Base-by-base conservation (phyloP, 2,888 invertebrate genomes). In the Stratiomys singularior region DNA sequence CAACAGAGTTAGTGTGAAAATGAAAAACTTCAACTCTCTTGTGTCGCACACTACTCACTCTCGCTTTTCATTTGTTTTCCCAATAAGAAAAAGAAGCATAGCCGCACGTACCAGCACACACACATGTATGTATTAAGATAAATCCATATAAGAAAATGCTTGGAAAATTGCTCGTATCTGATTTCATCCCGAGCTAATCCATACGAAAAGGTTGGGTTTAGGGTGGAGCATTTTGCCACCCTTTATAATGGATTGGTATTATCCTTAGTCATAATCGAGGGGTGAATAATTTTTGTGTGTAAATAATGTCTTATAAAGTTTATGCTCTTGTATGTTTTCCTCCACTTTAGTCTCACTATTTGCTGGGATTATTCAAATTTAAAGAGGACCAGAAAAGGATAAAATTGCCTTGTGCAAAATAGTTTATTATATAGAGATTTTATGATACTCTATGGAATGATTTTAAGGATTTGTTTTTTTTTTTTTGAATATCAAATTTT, bases 221-320 rank as follows among this genome's bases (percentile, higher is more conserved):
- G 37, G 37, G 37, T 5, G 37, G 37, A 37, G 18, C 52, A 52
- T 52, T 52, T 9, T 52, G 18, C 15, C 52, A n/a, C 52, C 52
- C 52, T 52, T 52, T 52, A n/a, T 52, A 18, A 52, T 52, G 18
- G 30, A 18, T 18, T n/a, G 30, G 18, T 37, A 37, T 69, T 69
- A 47, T 69, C 30, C 69, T 27, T 47, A 46, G 69, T 69, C 47
- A 69, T 47, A 47, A 69, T 25, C 25, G 46, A 69, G 47, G 69
- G 47, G 69, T 69, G 69, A 69, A 69, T 66, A 66, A 66, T 69
- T 69, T 69, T 69, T 69, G 30, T 69, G 47, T 44, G 47, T 46
- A 69, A 69, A 69, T 69, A 69, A 69, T 47, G 37, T 25, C 47
- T 47, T 69, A 25, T 25, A 69, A 47, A 69, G 69, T 69, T 69